A percentile compares a stretch with the other conserved stretches of the same genome.
Evolutionary conservation across 2,888 invertebrate genomes (phyloP).

Genomic region (Metalampra italica): DNA sequence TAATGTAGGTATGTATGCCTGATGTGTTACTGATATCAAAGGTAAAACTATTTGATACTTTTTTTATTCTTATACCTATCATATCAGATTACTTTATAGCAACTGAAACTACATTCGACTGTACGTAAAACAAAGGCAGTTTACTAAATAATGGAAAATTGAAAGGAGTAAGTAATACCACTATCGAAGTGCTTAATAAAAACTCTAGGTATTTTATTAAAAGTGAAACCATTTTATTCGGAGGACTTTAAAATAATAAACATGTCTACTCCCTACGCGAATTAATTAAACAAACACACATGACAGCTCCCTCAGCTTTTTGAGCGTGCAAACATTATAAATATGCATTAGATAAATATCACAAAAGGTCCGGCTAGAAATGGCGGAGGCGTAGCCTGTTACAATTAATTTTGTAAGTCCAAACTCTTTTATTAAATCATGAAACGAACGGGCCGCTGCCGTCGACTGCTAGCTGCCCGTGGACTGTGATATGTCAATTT

Average conservation of each 20-base stretch:
- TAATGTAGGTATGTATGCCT: too few species aligned
- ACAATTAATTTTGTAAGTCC: slow-evolving; percentile 66
- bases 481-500: slow-evolving; percentile 72
- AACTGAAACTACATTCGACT: too few species aligned
- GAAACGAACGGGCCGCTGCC: slow-evolving; percentile 50
- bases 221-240: neutral
- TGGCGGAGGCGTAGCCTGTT: slow-evolving; percentile 38
- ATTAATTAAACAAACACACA: slow-evolving; percentile 55
- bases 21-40: neutral
- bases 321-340: slow-evolving; percentile 65
- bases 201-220: neutral
- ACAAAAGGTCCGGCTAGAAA: slow-evolving; percentile 51
- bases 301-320: slow-evolving; percentile 45
- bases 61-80: too few species aligned
- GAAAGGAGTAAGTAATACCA: too few species aligned
- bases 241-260: neutral
- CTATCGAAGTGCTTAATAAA: neutral
- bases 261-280: slow-evolving; percentile 21
- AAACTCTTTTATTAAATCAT: slow-evolving; percentile 76
- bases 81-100: too few species aligned
- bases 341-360: slow-evolving; percentile 73
- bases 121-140: too few species aligned
- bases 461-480: slow-evolving; percentile 12
- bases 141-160: too few species aligned
- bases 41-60: neutral